Evolutionary conservation across 2,797 vertebrate species (phyloP).

Genomic region (Trichosurus vulpecula): DNA sequence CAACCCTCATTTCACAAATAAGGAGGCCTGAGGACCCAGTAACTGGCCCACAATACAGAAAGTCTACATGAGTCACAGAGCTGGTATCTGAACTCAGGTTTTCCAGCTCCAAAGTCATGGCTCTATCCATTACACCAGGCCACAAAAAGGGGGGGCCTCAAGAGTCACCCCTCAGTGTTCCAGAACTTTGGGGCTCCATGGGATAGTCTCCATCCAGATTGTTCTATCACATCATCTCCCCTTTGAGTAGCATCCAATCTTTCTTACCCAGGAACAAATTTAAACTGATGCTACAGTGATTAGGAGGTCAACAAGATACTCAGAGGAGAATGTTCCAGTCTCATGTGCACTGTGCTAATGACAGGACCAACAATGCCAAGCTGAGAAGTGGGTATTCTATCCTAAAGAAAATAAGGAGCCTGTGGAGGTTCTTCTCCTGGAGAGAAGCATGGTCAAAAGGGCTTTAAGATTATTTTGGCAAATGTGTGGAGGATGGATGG

Average conservation of each 20-base stretch:
- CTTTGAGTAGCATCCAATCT: not conserved
- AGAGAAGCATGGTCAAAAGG: not conserved
- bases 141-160: not conserved
- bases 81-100: not conserved
- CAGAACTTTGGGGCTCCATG: not conserved
- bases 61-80: not conserved
- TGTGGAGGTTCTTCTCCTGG: not conserved
- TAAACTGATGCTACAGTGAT: too few species aligned
- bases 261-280: not conserved
- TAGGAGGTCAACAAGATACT: not conserved
- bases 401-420: not conserved
- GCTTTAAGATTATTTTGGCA: not conserved
- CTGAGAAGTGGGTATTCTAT: not conserved
- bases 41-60: not conserved
- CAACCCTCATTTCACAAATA: not conserved
- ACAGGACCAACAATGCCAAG: not conserved
- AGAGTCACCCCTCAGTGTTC: not conserved
- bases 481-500: not conserved
- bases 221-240: not conserved
- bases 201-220: not conserved
- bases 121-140: not conserved
- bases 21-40: not conserved
- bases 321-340: not conserved
- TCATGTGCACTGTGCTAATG: not conserved
- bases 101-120: not conserved